A percentile compares a stretch with the other conserved stretches of the same genome.
Evolutionary conservation across 1,140 invertebrate species (phyloP).

Genomic region (Cepaea nemoralis): DNA sequence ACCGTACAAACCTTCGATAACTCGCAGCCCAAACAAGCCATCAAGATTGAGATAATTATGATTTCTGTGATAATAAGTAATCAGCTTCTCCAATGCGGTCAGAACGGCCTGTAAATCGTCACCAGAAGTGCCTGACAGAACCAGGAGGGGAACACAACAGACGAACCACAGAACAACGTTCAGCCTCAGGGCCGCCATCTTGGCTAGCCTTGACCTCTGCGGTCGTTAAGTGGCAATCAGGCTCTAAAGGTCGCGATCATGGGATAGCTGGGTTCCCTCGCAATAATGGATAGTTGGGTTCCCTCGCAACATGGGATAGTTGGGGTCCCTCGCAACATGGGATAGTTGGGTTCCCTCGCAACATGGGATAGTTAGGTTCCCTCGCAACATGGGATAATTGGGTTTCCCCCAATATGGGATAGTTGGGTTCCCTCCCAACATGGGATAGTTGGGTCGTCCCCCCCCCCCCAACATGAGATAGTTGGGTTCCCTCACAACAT

Average conservation of each 20-base stretch:
- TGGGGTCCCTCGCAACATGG: too few relatives aligned
- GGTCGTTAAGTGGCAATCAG: background rate
- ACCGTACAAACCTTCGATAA: conserved; percentile 59
- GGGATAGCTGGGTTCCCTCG: background rate
- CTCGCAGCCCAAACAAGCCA: conserved; percentile 57
- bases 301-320: too few relatives aligned
- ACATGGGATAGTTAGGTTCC: too few relatives aligned
- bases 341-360: too few relatives aligned
- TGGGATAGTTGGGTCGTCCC: too few relatives aligned
- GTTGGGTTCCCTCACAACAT: too few relatives aligned
- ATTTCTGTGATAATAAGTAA: conserved; percentile 51
- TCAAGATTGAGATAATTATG: conserved; percentile 54
- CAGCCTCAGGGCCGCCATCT: background rate
- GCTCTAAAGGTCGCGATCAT: background rate
- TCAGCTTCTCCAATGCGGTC: conserved; percentile 48
- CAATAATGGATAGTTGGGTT: too few relatives aligned
- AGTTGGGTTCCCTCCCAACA: too few relatives aligned
- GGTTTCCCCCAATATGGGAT: too few relatives aligned
- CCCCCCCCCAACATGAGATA: too few relatives aligned
- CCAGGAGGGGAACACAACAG: background rate
- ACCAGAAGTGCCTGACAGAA: background rate
- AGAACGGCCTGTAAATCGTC: conserved; percentile 27
- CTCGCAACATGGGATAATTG: too few relatives aligned
- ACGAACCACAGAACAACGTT: background rate
- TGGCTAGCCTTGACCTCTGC: conserved; percentile 21